Evolutionary conservation across 2,888 invertebrate genomes (phyloP).

Genomic region (Mimumesa dahlbomi): DNA sequence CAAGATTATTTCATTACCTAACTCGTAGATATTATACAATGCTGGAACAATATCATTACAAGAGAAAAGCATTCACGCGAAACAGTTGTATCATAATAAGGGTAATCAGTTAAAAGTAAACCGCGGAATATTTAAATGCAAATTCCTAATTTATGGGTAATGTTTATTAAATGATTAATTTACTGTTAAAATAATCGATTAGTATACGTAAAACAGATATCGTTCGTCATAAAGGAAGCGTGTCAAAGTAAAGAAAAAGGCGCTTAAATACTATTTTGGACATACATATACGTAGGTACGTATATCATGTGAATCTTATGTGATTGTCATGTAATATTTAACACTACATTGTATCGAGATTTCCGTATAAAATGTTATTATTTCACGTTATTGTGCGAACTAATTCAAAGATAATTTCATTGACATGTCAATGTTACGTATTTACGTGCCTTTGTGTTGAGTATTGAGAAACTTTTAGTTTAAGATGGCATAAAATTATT

Average conservation of each 20-base stretch:
- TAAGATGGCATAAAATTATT: slow-evolving; percentile 43
- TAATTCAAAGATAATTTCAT: slow-evolving; percentile 39
- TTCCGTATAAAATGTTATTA: slow-evolving; percentile 39
- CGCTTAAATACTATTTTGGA: slow-evolving; percentile 40
- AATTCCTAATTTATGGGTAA: slow-evolving; percentile 59
- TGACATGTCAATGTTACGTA: slow-evolving; percentile 33
- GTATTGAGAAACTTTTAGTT: slow-evolving; percentile 51
- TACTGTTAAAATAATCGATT: slow-evolving; percentile 40
- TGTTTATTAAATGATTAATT: slow-evolving; percentile 43
- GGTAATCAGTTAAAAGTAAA: slow-evolving; percentile 47
- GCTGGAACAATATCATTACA: slow-evolving; percentile 53
- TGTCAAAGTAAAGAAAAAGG: slow-evolving; percentile 7
- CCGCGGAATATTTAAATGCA: slow-evolving; percentile 51
- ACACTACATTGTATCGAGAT: slow-evolving; percentile 27
- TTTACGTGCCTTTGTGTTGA: slow-evolving; percentile 54
- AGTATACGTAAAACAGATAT: slow-evolving; percentile 23
- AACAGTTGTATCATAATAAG: slow-evolving; percentile 50
- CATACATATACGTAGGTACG: too few relatives aligned
- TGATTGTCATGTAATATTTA: slow-evolving; percentile 29
- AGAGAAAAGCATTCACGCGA: slow-evolving; percentile 41
- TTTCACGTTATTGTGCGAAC: slow-evolving; percentile 33
- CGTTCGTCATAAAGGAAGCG: slow-evolving; percentile 18
- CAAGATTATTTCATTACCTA: slow-evolving; percentile 65
- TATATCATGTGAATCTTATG: slow-evolving; percentile 18
- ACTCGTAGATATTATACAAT: slow-evolving; percentile 56